phyloP scores from a whole-genome alignment of 92 coral and sea anemone genomes.

The Pocillopora grandis region DNA sequence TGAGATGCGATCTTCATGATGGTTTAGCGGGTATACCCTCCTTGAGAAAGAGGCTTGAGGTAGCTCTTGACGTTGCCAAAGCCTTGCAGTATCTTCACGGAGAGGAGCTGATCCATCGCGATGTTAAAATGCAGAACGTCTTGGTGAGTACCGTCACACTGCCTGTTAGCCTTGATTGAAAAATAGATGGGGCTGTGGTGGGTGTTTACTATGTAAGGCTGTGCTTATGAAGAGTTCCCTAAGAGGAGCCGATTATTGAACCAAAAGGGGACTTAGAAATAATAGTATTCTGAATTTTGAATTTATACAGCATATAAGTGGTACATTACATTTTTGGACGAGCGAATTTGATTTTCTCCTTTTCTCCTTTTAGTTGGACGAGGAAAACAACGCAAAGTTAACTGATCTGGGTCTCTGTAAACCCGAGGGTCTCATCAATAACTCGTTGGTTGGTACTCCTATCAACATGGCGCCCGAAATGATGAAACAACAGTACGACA shows the following conservation, averaged over 20 bases:
- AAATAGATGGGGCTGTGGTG: no score
- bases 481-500: conserved; percentile 53
- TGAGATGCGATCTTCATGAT: conserved; percentile 63
- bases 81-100: conserved; percentile 69
- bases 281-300: no score
- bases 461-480: conserved; percentile 76
- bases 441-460: conserved; percentile 73
- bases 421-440: conserved; percentile 55
- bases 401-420: conserved; percentile 81
- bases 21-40: conserved; percentile 56
- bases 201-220: no score
- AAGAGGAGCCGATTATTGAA: no score
- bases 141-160: conserved; percentile 40
- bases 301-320: no score
- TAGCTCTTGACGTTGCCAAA: conserved; percentile 59
- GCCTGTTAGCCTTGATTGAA: no score
- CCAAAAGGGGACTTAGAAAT: no score
- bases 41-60: conserved; percentile 55
- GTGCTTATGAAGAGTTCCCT: no score
- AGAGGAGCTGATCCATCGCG: conserved; percentile 64
- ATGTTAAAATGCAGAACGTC: conserved; percentile 70
- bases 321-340: not conserved
- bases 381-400: conserved; percentile 49
- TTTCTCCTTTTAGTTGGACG: conserved; percentile 49
- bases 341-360: not conserved